Base-by-base conservation (phyloP, 2,113 vertebrate genomes). In the Tenebrosternarchus preto region DNA sequence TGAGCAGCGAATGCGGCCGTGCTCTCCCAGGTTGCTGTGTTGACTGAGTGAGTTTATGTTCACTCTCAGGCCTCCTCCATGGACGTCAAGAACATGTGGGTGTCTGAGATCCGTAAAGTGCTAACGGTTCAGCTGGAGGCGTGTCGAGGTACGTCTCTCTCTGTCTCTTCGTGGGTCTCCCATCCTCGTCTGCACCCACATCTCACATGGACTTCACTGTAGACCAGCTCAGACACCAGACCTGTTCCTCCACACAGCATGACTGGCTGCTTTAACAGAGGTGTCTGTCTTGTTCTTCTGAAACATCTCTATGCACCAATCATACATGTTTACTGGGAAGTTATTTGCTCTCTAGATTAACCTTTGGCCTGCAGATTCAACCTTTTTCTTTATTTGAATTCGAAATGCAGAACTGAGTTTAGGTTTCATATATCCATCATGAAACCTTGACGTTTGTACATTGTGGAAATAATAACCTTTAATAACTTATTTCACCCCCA, bases 51-150 rank as follows among this genome's bases (percentile, higher is more conserved):
- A 56, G 55, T 67, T 39, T 83, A 61, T 67, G 31, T 86, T 88
- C 50, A 59, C 36, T 79, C 17, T 66, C 89, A 98, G 96, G 96
- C 97, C 82, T 90, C 96, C 67, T 96, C 96, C 17, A 93, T 98
- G 90, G 96, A 97, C 83, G 91, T 96, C 91, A 98, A 96, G 89
- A 96, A 94, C 86, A 93, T 92, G 31, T 98, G 97, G 97, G 95
- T 98, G 90, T 96, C 96, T 57, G 95, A 98, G 91, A 97, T 98
- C 86, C 95, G 95, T 75, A 97, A 96, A 92, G 95, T 99, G 80
- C 89, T 98, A 83, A 94, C 94, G 4, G 94, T 95, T 81, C 96
- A 97, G 81, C 93, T 96, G 68, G 94, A 95, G 89, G 94, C 93
- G 5, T 94, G 93, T 86, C 93, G 95, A 97, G 96, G 97, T 98